Percentiles rank a stretch among this genome's conserved stretches.
Evolutionary conservation across 2,113 vertebrate genomes (phyloP).

Genomic region (Epinephelus fuscoguttatus): DNA sequence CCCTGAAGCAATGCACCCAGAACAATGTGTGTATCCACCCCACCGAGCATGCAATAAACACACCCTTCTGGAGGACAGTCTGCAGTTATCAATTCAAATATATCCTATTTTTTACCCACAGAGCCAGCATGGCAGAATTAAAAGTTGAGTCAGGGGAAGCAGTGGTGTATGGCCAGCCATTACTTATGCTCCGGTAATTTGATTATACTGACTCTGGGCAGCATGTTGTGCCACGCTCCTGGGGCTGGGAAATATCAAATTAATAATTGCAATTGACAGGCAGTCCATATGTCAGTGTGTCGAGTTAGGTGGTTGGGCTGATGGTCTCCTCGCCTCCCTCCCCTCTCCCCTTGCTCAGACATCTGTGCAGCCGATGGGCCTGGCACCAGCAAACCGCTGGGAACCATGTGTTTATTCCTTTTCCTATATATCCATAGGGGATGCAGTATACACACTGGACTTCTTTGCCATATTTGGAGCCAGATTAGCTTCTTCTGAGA

Average conservation of each 20-base stretch:
- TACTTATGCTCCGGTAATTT: constrained; percentile 80
- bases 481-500: neutral
- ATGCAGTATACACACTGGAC: neutral
- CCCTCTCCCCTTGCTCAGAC: constrained; percentile 14
- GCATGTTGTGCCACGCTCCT: constrained; percentile 61
- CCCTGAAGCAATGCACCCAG: constrained; percentile 35
- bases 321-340: constrained; percentile 33
- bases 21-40: constrained; percentile 55
- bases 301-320: constrained; percentile 40
- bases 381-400: constrained; percentile 29
- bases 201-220: constrained; percentile 72
- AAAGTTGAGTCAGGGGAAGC: constrained; percentile 61
- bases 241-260: constrained; percentile 75
- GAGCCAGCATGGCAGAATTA: constrained; percentile 68
- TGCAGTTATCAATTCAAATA: constrained; percentile 70
- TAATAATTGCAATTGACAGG: constrained; percentile 80
- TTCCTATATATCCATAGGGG: constrained; percentile 16
- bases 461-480: neutral
- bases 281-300: constrained; percentile 71
- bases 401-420: constrained; percentile 39
- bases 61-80: constrained; percentile 30
- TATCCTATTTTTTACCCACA: constrained; percentile 40
- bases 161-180: constrained; percentile 66
- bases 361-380: constrained; percentile 47
- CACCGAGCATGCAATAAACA: constrained; percentile 41